Evolutionary conservation across 2,113 vertebrate species (phyloP).

Genomic region (Coracopsis vasa): DNA sequence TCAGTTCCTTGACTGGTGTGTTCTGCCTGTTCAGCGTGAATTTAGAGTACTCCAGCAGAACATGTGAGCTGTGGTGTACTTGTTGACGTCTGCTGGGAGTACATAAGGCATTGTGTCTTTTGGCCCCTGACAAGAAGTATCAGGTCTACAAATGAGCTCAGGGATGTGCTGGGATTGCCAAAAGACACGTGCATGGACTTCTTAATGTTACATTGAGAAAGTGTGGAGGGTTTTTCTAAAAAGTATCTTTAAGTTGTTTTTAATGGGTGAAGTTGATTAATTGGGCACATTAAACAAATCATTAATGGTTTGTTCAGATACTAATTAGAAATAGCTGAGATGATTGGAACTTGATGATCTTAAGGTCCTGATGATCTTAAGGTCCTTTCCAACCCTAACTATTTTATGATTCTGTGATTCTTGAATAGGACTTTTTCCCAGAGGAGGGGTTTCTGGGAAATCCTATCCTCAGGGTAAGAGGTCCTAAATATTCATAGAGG

Average conservation of each 20-base stretch:
- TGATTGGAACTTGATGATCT: background rate
- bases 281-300: background rate
- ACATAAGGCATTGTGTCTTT: background rate
- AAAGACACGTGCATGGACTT: rapidly evolving
- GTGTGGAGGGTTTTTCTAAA: background rate
- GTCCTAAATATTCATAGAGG: background rate
- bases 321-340: background rate
- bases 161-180: background rate
- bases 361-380: no score
- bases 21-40: background rate
- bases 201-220: background rate
- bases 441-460: background rate
- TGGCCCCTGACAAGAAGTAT: background rate
- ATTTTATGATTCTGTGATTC: background rate
- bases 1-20: background rate
- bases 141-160: background rate
- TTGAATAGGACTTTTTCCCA: background rate
- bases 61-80: background rate
- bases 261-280: background rate
- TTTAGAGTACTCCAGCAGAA: background rate
- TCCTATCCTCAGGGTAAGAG: background rate
- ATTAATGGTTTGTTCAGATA: background rate
- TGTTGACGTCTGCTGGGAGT: background rate
- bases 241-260: background rate
- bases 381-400: no score